Conservation (phyloP, 2,888 invertebrate genomes). For the Yponomeuta malinellus region DNA sequence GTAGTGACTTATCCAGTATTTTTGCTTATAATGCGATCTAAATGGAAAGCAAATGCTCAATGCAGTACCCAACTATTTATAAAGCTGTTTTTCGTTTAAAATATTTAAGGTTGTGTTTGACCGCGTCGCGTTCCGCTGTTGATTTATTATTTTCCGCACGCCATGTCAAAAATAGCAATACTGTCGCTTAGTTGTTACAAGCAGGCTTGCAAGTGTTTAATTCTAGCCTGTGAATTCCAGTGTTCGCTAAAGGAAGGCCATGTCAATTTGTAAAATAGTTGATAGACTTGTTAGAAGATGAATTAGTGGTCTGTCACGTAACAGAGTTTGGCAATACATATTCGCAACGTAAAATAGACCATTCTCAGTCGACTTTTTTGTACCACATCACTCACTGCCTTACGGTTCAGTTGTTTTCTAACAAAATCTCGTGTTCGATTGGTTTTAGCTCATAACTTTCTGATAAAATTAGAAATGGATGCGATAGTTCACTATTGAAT, state of each 20-base stretch:
- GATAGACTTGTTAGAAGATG: background rate
- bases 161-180: background rate
- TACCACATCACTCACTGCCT: slow-evolving; percentile 9
- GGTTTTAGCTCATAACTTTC: slow-evolving; percentile 14
- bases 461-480: slow-evolving; percentile 10
- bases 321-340: background rate
- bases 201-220: background rate
- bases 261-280: background rate
- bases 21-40: background rate
- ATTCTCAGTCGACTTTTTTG: slow-evolving; percentile 1
- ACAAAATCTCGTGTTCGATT: slow-evolving; percentile 14
- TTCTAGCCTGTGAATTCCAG: background rate
- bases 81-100: background rate
- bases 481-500: background rate
- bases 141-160: background rate
- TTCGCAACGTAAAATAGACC: slow-evolving; percentile 3
- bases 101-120: background rate
- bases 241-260: background rate
- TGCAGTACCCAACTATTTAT: background rate
- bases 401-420: slow-evolving; percentile 2
- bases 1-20: background rate
- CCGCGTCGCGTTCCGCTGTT: background rate
- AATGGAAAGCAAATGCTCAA: background rate
- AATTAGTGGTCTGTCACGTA: background rate
- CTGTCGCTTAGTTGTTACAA: background rate